A percentile compares a stretch with the other conserved stretches of the same genome.
phyloP scores from a whole-genome alignment of 2,113 vertebrate species.

The Anoura caudifer region DNA sequence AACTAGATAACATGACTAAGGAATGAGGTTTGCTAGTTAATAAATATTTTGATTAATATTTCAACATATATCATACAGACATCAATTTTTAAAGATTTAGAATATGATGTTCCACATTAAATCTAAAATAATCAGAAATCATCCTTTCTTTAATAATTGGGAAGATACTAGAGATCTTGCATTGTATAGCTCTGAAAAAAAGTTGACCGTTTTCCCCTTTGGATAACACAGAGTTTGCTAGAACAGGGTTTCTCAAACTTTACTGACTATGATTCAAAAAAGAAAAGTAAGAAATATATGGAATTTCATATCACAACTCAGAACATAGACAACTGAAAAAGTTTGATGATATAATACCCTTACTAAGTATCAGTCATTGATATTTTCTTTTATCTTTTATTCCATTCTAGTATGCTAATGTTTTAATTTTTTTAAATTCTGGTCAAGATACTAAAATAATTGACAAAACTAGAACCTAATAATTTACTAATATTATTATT shows the following conservation, averaged over 20 bases:
- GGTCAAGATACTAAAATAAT: background rate
- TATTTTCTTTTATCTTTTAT: constrained; percentile 31
- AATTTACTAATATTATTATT: constrained; percentile 12
- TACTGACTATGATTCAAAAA: background rate
- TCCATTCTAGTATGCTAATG: background rate
- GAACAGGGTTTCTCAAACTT: background rate
- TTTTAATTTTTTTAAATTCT: background rate
- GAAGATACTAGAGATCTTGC: background rate
- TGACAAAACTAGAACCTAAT: background rate
- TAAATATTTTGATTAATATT: constrained; percentile 11
- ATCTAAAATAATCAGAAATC: constrained; percentile 8
- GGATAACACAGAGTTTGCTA: background rate
- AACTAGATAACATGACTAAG: background rate
- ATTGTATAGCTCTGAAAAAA: background rate
- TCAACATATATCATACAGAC: background rate
- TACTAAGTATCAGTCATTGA: background rate
- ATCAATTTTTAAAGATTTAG: constrained; percentile 29
- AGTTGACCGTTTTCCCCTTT: background rate
- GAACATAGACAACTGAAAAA: constrained; percentile 27
- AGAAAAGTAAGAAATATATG: background rate
- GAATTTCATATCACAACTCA: background rate
- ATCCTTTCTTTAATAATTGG: constrained; percentile 25
- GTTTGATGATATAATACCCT: constrained; percentile 16
- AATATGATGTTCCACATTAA: constrained; percentile 3
- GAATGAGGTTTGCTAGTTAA: constrained; percentile 29